phyloP scores from a whole-genome alignment of 2,113 vertebrate species.

The Psammodynastes pulverulentus region DNA sequence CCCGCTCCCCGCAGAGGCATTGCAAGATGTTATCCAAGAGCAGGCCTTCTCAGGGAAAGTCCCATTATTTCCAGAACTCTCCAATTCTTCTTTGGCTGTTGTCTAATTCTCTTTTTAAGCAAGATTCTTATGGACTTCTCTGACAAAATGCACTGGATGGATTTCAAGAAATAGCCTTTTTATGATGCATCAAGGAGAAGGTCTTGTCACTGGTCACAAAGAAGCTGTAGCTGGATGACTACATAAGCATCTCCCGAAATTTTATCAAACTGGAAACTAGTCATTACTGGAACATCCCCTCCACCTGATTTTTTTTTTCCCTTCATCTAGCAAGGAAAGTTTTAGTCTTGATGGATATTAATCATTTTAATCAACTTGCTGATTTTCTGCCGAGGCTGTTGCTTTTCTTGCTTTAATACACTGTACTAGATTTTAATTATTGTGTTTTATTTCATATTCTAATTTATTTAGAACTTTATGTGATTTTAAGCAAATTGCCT shows the following conservation, averaged over 20 bases:
- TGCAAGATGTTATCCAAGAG: background rate
- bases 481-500: background rate
- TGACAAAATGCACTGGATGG: background rate
- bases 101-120: background rate
- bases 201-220: background rate
- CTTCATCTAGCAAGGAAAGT: background rate
- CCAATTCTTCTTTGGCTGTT: background rate
- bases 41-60: background rate
- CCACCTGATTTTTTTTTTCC: background rate
- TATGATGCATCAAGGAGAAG: background rate
- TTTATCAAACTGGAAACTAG: background rate
- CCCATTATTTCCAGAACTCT: background rate
- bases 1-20: background rate
- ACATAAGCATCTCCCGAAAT: background rate
- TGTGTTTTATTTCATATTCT: background rate
- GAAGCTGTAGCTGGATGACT: background rate
- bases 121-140: background rate
- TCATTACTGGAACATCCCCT: background rate
- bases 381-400: background rate
- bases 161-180: background rate
- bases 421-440: background rate
- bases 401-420: background rate
- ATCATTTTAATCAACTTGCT: background rate
- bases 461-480: background rate
- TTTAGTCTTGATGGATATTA: background rate